Evolutionary conservation across 2,113 vertebrate genomes (phyloP), one percentile per base, ranked within the genome.

Genomic region (Alethe castanea): DNA sequence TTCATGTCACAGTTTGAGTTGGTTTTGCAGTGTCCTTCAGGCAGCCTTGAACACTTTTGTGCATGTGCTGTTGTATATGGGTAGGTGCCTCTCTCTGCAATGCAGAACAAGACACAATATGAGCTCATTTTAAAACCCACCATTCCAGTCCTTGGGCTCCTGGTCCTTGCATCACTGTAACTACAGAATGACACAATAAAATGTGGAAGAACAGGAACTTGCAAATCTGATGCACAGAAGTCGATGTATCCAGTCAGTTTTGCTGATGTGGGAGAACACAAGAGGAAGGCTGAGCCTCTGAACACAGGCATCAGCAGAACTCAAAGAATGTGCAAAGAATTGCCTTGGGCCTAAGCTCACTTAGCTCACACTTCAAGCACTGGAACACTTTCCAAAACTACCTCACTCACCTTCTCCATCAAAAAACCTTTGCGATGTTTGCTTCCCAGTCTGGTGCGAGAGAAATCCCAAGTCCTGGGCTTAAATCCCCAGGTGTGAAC

Each of bases 271-370:
- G 73, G 73, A 86, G 73, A 95, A 88, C 4, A 22, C 1, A 0
- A 77, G 84, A 85, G 92, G 70, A 81, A 92, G 79, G 59, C 79
- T 86, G 81, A 91, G 81, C 74, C 70, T 78, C 62, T 2, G 1
- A 90, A 52, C 23, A 12, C 74, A 48, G 82, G 65, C 38, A 9
- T 95, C 96, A 97, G 95, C 95, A 97, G 67, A 96, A 85, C 92
- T 78, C 76, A 78, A 66, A 95, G 88, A 91, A 66, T 62, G 50
- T 33, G 28, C 67, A 67, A 92, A 91, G 73, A 83, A 86, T 78
- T 95, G 94, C 83, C 82, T 94, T 95, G 74, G 70, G 80, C 82
- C 71, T 92, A 77, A 95, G 85, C 64, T 66, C 35, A 35, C 70
- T 74, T 84, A 86, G 48, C 45, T 91, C 88, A 26, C 40, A 71